Evolutionary conservation across 2,113 vertebrate species (phyloP).

Genomic region (Neodontobutis hainanensis): DNA sequence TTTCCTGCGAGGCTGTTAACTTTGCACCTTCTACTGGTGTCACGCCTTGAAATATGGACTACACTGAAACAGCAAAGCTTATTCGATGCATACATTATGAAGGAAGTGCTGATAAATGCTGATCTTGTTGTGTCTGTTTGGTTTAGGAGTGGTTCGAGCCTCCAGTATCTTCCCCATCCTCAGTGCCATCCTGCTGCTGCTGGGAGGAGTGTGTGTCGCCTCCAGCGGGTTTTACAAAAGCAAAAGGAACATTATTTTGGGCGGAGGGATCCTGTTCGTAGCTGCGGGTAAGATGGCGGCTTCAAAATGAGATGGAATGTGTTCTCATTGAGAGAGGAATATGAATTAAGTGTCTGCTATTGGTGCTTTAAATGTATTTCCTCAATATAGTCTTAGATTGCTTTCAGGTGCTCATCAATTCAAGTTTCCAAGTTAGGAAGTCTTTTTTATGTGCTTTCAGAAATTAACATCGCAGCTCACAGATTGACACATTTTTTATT

Average conservation of each 20-base stretch:
- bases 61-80: background rate
- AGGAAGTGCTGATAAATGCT: background rate
- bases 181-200: slow-evolving; percentile 89
- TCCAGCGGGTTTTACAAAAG: slow-evolving; percentile 91
- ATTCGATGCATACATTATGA: no score
- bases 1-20: slow-evolving; percentile 26
- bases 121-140: background rate
- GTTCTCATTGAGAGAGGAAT: no score
- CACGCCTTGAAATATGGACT: background rate
- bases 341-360: no score
- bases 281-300: slow-evolving; percentile 83
- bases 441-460: no score
- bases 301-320: no score
- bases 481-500: no score
- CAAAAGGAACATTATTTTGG: slow-evolving; percentile 90
- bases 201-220: slow-evolving; percentile 91
- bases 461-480: no score
- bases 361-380: no score
- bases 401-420: no score
- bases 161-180: slow-evolving; percentile 97
- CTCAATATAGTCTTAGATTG: no score
- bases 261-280: slow-evolving; percentile 92
- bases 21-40: slow-evolving; percentile 34
- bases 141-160: slow-evolving; percentile 90
- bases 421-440: no score